Percentiles rank a stretch among this genome's conserved stretches.
phyloP scores from a whole-genome alignment of 2,113 vertebrate species.

The Dunckerocampus dactyliophorus region DNA sequence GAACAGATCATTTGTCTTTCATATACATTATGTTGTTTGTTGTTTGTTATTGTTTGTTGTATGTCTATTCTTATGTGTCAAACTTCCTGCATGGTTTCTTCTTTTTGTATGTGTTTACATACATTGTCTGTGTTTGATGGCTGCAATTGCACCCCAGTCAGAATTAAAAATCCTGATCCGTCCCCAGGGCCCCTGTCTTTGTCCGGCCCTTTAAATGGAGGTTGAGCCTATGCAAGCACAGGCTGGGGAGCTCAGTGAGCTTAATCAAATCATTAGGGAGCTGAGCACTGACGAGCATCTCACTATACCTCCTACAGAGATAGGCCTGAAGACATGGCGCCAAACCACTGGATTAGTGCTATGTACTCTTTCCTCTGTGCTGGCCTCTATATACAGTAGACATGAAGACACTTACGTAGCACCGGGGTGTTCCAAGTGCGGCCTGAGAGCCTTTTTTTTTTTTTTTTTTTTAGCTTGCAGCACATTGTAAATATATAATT shows the following conservation, averaged over 20 bases:
- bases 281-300: conserved; percentile 65
- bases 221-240: conserved; percentile 71
- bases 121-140: conserved; percentile 32
- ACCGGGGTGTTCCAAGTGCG: neutral
- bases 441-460: too few species aligned
- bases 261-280: conserved; percentile 73
- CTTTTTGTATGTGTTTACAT: neutral
- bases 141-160: conserved; percentile 39
- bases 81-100: too few species aligned
- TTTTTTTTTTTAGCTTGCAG: too few species aligned
- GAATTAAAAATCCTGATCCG: conserved; percentile 69
- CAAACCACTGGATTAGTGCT: conserved; percentile 57
- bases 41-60: too few species aligned
- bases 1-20: too few species aligned
- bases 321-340: conserved; percentile 61
- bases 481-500: too few species aligned
- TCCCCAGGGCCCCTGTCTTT: conserved; percentile 62
- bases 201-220: conserved; percentile 83
- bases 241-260: conserved; percentile 69
- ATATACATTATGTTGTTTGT: too few species aligned
- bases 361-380: neutral
- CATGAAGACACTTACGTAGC: too few species aligned
- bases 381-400: neutral
- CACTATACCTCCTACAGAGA: conserved; percentile 62
- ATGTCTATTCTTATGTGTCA: too few species aligned